Percentiles rank a stretch among this genome's conserved stretches.
Evolutionary conservation across 2,888 invertebrate species (phyloP).

Genomic region (Encarsia formosa): DNA sequence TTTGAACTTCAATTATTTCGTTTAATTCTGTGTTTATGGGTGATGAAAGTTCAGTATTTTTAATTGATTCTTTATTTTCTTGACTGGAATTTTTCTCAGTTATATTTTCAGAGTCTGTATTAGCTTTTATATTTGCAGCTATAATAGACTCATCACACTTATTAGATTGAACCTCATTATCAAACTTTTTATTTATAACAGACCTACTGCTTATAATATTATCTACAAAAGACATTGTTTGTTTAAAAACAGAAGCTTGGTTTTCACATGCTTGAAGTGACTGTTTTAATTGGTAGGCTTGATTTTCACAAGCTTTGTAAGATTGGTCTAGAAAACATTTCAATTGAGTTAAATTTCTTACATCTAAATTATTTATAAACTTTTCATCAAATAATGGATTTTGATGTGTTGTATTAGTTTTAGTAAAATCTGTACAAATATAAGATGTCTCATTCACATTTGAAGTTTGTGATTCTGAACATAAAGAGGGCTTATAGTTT

Average conservation of each 20-base stretch:
- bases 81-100: neutral
- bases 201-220: neutral
- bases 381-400: slow-evolving; percentile 2
- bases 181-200: neutral
- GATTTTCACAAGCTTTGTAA: neutral
- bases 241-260: slow-evolving; percentile 11
- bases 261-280: slow-evolving; percentile 16
- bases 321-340: slow-evolving; percentile 19
- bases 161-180: neutral
- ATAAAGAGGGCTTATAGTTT: neutral
- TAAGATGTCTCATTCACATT: neutral
- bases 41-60: no score
- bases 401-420: neutral
- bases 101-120: neutral
- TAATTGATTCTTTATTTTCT: no score
- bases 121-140: neutral
- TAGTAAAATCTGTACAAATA: neutral
- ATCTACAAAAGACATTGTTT: slow-evolving; percentile 15
- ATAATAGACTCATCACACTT: neutral
- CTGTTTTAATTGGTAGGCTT: slow-evolving; percentile 4
- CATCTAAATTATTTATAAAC: slow-evolving; percentile 7
- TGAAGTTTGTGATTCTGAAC: slow-evolving; percentile 8
- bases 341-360: slow-evolving; percentile 1
- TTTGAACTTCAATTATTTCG: neutral
- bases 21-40: neutral